A percentile compares a stretch with the other conserved stretches of the same genome.
Evolutionary conservation across 2,113 vertebrate genomes (phyloP).

Genomic region (Apteryx mantelli): DNA sequence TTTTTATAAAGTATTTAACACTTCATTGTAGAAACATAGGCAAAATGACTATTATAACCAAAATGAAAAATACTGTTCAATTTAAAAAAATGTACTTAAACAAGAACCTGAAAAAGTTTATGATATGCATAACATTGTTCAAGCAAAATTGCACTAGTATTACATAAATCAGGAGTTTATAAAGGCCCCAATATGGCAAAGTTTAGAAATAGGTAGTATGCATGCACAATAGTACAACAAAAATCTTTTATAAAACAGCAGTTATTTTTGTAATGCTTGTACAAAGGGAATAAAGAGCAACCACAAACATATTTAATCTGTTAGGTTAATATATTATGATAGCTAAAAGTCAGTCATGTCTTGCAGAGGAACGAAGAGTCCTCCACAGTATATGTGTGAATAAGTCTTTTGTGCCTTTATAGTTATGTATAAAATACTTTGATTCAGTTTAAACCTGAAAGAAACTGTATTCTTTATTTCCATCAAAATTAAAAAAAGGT

Average conservation of each 20-base stretch:
- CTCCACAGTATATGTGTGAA: constrained; percentile 68
- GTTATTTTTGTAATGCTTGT: constrained; percentile 82
- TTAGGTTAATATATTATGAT: constrained; percentile 83
- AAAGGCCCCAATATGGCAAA: constrained; percentile 86
- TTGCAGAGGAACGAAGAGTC: constrained; percentile 78
- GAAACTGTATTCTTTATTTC: constrained; percentile 64
- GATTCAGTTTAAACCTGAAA: constrained; percentile 77
- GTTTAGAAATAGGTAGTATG: constrained; percentile 89
- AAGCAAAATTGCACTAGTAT: constrained; percentile 86
- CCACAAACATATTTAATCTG: constrained; percentile 85
- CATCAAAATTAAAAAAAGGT: constrained; percentile 67
- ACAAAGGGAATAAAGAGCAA: constrained; percentile 85
- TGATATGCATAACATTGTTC: constrained; percentile 83
- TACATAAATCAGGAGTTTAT: constrained; percentile 85
- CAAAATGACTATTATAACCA: constrained; percentile 82
- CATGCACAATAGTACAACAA: constrained; percentile 88
- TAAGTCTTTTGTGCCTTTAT: constrained; percentile 84
- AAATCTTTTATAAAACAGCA: constrained; percentile 85
- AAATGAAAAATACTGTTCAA: constrained; percentile 84
- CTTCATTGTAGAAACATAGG: constrained; percentile 85
- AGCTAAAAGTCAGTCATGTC: constrained; percentile 83
- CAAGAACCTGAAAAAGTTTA: constrained; percentile 83
- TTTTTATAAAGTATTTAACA: constrained; percentile 83
- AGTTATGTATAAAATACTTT: constrained; percentile 82
- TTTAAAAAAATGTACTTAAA: constrained; percentile 84